A percentile compares a stretch with the other conserved stretches of the same genome.
These are phyloP conservation scores for Tribolium castaneum DNA, from an alignment of 1,140 invertebrate species.

Conservation along the genomic window DNA sequence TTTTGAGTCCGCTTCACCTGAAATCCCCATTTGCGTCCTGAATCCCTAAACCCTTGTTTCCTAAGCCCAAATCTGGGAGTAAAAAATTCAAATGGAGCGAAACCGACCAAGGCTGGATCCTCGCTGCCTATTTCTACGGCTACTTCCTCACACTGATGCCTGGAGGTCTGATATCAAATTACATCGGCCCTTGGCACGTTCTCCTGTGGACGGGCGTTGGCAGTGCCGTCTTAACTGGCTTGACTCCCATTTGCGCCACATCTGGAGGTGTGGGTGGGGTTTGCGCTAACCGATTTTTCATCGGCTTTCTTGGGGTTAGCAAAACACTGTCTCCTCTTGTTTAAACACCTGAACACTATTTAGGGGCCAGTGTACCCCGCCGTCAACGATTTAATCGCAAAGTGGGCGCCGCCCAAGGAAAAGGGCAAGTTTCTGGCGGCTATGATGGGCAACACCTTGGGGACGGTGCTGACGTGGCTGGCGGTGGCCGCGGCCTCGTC, in stretches of 20 bases:
- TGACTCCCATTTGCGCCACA: slow-evolving; percentile 41
- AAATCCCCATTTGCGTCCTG: no score
- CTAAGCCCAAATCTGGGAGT: neutral
- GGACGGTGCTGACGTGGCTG: slow-evolving; percentile 79
- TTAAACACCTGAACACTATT: neutral
- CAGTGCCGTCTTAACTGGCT: slow-evolving; percentile 11
- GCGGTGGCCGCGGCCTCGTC: slow-evolving; percentile 74
- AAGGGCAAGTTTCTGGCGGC: slow-evolving; percentile 80
- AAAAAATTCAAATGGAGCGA: slow-evolving; percentile 68
- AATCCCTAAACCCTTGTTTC: no score
- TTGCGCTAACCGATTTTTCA: neutral
- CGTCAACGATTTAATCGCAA: slow-evolving; percentile 75
- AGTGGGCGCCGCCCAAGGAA: slow-evolving; percentile 78
- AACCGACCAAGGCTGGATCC: slow-evolving; percentile 70
- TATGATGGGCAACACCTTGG: slow-evolving; percentile 79
- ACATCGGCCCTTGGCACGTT: slow-evolving; percentile 51
- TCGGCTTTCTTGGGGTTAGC: neutral
- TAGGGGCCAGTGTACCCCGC: slow-evolving; percentile 78
- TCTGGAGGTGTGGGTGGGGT: neutral
- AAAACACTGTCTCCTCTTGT: neutral
- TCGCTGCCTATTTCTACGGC: slow-evolving; percentile 77
- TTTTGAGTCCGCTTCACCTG: no score
- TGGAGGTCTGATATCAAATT: slow-evolving; percentile 56
- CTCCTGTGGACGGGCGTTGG: slow-evolving; percentile 23
- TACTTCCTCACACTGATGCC: slow-evolving; percentile 54